Conservation (phyloP, 2,113 vertebrate species). For the Buteo buteo region DNA sequence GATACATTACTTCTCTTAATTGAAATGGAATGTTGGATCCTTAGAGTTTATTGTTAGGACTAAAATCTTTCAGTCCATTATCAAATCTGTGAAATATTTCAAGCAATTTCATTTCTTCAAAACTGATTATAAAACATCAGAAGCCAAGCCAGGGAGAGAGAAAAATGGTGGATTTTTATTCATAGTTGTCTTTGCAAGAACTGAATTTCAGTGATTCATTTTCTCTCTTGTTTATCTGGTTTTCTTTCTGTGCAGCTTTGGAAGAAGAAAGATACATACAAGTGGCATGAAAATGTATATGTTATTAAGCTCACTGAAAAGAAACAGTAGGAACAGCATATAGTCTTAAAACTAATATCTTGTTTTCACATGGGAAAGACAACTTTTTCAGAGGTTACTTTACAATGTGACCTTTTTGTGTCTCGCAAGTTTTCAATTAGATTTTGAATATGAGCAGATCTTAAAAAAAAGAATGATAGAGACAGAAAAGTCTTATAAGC, state of each 20-base stretch:
- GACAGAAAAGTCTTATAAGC: not conserved
- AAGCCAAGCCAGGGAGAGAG: not conserved
- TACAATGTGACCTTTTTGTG: not conserved
- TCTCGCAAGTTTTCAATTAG: conserved; percentile 23
- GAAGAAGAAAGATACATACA: not conserved
- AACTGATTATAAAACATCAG: not conserved
- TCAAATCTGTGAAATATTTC: not conserved
- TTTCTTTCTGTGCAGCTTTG: not conserved
- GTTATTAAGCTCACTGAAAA: not conserved
- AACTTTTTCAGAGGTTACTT: not conserved
- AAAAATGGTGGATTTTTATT: not conserved
- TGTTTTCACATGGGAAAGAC: not conserved
- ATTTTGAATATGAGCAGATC: not conserved
- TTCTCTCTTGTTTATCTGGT: not conserved
- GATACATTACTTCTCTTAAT: not conserved
- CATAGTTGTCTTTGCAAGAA: not conserved
- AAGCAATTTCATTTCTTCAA: not conserved
- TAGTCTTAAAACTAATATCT: not conserved
- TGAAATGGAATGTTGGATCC: not conserved
- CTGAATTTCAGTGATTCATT: not conserved
- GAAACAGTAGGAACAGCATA: not conserved
- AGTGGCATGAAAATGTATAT: not conserved
- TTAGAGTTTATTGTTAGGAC: not conserved
- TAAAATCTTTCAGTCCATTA: not conserved
- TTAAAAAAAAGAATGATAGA: conserved; percentile 1